Base-by-base conservation (phyloP, 2,113 vertebrate species). In the Thamnophis sirtalis region DNA sequence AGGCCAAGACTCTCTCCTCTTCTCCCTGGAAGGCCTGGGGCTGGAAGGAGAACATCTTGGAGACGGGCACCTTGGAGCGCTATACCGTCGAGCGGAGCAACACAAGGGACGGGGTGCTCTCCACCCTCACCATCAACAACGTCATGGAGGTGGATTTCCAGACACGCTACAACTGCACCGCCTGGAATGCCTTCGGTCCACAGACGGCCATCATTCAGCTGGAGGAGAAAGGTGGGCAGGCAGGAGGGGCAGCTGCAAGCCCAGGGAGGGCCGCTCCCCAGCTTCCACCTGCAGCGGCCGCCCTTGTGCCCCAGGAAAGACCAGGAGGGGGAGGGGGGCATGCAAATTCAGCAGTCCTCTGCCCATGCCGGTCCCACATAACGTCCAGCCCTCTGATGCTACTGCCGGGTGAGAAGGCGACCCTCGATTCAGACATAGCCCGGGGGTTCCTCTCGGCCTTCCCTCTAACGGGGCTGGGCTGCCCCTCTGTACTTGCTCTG, bases 101-200 rank as follows among this genome's bases (percentile, higher is more conserved):
- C 89, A 97, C 97, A 0, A 98, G 98, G 53, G 98, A 96, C 0
- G 98, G 98, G 0, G 99, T 99, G 15, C 97, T 99, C 55, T 99
- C 99, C 94, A 99, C 99, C 0, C 98, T 99, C 93, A 99, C 98
- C 98, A 99, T 99, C 98, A 99, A 98, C 97, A 99, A 98, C 0
- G 98, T 99, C 28, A 98, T 98, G 97, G 98, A 99, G 50, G 98
- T 98, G 0, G 99, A 99, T 94, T 99, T 99, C 95, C 98, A 99
- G 96, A 99, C 98, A 1, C 98, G 97, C 68, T 99, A 99, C 97
- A 99, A 99, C 98, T 99, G 99, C 97, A 99, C 99, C 0, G 99
- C 99, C 89, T 99, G 98, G 98, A 99, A 99, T 94, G 95, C 97
- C 56, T 99, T 99, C 0, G 99, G 99, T 28, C 98, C 99, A 0